These are phyloP conservation scores for Aporophyla lueneburgensis DNA, from an alignment of 2,888 invertebrate species.

Conservation along the genomic window DNA sequence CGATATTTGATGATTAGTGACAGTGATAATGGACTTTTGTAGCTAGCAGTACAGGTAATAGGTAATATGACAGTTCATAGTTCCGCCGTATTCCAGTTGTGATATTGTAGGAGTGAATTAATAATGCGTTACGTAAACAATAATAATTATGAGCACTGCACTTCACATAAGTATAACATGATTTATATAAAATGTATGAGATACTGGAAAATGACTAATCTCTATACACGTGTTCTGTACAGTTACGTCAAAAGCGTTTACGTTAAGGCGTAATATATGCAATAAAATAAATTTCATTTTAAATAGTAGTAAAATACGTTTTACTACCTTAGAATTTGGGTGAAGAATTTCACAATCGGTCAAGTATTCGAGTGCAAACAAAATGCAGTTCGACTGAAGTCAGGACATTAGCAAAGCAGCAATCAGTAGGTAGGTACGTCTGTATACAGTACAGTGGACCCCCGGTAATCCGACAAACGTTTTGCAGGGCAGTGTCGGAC, in stretches of 20 bases:
- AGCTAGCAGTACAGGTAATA: background rate
- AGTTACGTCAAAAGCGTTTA: conserved; percentile 40
- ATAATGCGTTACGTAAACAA: conserved; percentile 54
- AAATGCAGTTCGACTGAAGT: background rate
- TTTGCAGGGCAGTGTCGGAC: too few species aligned
- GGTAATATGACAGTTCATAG: background rate
- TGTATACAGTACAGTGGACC: background rate
- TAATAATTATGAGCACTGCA: conserved; percentile 45
- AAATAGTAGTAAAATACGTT: conserved; percentile 28
- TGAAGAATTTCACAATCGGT: conserved; percentile 5
- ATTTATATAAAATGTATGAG: conserved; percentile 34
- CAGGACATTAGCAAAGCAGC: background rate
- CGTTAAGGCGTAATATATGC: conserved; percentile 32
- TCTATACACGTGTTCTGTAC: conserved; percentile 57
- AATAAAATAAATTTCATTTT: conserved; percentile 26
- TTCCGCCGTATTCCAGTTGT: conserved; percentile 3
- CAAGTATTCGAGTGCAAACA: background rate
- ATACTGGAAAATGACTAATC: conserved; percentile 62
- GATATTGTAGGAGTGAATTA: conserved; percentile 35
- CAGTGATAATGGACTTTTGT: background rate
- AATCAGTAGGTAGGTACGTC: background rate
- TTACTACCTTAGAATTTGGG: conserved; percentile 24
- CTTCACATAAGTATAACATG: conserved; percentile 23
- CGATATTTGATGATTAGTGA: background rate
- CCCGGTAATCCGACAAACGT: too few species aligned